Percentiles rank a stretch among this genome's conserved stretches.
Conservation (phyloP, 2,888 invertebrate species). For the Mythimna loreyi region DNA sequence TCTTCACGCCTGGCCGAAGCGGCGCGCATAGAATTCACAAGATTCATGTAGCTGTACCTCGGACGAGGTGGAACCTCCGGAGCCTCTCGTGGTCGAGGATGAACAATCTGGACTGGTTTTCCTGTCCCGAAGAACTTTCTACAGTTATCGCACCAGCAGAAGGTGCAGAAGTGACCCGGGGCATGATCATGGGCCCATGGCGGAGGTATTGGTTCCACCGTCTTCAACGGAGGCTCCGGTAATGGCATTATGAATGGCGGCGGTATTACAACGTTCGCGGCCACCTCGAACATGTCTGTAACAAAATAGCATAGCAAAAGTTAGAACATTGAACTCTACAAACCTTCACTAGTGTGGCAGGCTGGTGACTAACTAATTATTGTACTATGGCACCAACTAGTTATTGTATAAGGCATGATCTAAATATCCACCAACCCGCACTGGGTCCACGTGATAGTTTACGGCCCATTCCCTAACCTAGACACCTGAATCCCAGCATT, state of each 20-base stretch:
- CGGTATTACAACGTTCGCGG: rapidly evolving
- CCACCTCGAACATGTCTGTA: conserved; percentile 6
- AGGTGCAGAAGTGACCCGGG: not conserved
- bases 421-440: no score
- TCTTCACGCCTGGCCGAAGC: conserved; percentile 20
- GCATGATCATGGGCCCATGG: not conserved
- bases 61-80: not conserved
- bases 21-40: conserved; percentile 7
- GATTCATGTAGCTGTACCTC: not conserved
- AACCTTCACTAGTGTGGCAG: no score
- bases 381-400: no score
- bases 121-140: not conserved
- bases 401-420: no score
- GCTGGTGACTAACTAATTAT: not conserved
- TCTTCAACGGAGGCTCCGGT: rapidly evolving
- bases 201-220: rapidly evolving
- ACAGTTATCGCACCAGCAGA: not conserved
- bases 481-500: no score
- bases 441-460: no score
- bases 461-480: no score
- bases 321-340: not conserved
- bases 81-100: no score
- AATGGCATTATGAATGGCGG: not conserved
- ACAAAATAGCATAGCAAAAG: not conserved
- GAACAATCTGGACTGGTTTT: rapidly evolving